These are phyloP conservation scores for Jaculus jaculus DNA, from an alignment of 2,113 vertebrate species.

Conservation along the genomic window DNA sequence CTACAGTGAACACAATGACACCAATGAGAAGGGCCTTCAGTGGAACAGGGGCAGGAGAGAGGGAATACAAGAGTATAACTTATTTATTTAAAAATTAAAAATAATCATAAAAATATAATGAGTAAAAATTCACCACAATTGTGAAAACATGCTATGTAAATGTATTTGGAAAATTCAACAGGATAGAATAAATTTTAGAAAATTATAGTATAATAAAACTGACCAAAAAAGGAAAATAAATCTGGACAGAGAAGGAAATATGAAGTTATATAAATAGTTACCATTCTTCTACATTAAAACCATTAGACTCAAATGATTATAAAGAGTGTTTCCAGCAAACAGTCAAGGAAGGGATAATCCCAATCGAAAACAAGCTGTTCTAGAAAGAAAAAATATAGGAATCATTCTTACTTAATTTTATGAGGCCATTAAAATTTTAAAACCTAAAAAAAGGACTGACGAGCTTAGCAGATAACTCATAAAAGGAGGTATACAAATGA, in stretches of 20 bases:
- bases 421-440: conserved; percentile 36
- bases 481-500: background rate
- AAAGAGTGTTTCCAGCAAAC: conserved; percentile 50
- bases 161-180: conserved; percentile 17
- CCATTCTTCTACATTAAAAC: conserved; percentile 35
- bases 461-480: background rate
- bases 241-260: background rate
- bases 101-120: background rate
- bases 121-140: background rate
- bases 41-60: no score
- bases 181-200: background rate
- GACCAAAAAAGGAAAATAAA: background rate
- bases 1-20: no score
- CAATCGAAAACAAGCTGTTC: conserved; percentile 33
- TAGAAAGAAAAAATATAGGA: background rate
- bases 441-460: background rate
- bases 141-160: background rate
- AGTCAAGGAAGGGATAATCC: conserved; percentile 47
- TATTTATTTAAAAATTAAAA: background rate
- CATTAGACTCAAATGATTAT: conserved; percentile 12
- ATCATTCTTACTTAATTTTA: conserved; percentile 47
- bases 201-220: background rate
- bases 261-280: conserved; percentile 3
- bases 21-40: no score
- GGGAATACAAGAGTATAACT: no score